Conservation (phyloP, 2,888 invertebrate genomes). For the Palloptera scutellata region DNA sequence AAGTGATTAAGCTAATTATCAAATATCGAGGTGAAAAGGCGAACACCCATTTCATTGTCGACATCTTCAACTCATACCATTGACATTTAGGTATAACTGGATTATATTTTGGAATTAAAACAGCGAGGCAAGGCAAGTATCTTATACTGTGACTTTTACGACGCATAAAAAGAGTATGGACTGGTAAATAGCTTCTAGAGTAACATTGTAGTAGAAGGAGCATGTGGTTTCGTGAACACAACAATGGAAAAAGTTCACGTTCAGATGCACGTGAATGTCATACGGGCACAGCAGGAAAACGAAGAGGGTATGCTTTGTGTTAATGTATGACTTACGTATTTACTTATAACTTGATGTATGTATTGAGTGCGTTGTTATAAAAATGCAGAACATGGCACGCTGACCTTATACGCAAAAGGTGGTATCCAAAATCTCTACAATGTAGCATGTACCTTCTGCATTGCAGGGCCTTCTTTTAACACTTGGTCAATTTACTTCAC, state of each 20-base stretch:
- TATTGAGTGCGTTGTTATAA: conserved; percentile 32
- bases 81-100: conserved; percentile 19
- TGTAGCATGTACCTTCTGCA: conserved; percentile 25
- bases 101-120: conserved; percentile 20
- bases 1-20: conserved; percentile 18
- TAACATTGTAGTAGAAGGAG: conserved; percentile 7
- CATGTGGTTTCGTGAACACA: conserved; percentile 22
- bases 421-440: conserved; percentile 30
- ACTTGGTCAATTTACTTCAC: conserved; percentile 37
- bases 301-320: conserved; percentile 14
- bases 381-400: conserved; percentile 25
- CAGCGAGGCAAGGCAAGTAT: conserved; percentile 17
- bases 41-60: not conserved
- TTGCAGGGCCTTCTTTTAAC: conserved; percentile 32
- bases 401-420: conserved; percentile 24
- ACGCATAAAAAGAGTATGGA: conserved; percentile 15
- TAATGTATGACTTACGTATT: not conserved
- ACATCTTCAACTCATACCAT: not conserved
- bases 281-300: conserved; percentile 17
- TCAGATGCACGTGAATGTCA: conserved; percentile 28
- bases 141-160: conserved; percentile 26
- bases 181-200: conserved; percentile 8
- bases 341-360: not conserved
- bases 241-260: conserved; percentile 26
- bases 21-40: conserved; percentile 10